phyloP scores from a whole-genome alignment of 2,888 invertebrate genomes.

The Lucinisca nassula region DNA sequence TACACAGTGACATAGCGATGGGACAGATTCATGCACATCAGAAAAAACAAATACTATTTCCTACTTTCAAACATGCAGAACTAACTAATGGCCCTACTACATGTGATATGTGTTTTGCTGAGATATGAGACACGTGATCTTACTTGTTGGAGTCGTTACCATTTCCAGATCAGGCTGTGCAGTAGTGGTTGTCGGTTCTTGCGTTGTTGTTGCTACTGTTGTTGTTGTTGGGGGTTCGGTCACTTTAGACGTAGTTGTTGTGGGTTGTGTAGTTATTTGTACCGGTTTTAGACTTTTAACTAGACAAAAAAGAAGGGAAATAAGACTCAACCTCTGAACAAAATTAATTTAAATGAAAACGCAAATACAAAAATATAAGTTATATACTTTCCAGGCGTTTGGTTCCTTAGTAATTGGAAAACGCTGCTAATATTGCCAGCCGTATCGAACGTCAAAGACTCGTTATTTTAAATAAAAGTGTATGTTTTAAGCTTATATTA shows the following conservation, averaged over 20 bases:
- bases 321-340: neutral
- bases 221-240: constrained; percentile 15
- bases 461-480: too few relatives aligned
- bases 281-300: constrained; percentile 38
- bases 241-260: neutral
- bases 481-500: too few relatives aligned
- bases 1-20: too few relatives aligned
- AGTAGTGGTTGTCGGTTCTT: constrained; percentile 7
- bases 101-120: neutral
- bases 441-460: too few relatives aligned
- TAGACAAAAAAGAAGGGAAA: constrained; percentile 34
- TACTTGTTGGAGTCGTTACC: neutral
- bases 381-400: too few relatives aligned
- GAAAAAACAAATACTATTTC: too few relatives aligned
- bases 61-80: neutral
- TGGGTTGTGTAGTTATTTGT: neutral
- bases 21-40: too few relatives aligned
- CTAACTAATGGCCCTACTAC: too few relatives aligned
- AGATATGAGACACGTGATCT: neutral
- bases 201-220: constrained; percentile 10
- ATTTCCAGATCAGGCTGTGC: neutral
- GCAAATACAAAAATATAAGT: too few relatives aligned
- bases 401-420: too few relatives aligned
- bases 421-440: too few relatives aligned
- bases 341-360: neutral